Evolutionary conservation across 2,797 vertebrate species (phyloP), one percentile per base, ranked within the genome.

Genomic region (Nyctibius grandis): DNA sequence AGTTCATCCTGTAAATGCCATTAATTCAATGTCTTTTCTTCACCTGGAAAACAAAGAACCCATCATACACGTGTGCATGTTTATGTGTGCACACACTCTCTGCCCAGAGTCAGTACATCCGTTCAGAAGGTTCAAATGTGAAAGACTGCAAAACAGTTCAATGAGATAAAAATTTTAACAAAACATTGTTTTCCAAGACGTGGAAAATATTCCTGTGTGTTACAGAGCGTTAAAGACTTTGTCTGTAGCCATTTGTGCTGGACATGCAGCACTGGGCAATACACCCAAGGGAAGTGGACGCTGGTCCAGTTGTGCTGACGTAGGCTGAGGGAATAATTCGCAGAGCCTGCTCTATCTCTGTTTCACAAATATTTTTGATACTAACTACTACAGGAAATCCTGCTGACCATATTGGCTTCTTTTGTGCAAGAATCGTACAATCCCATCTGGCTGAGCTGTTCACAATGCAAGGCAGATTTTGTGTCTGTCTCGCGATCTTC

Each of bases 201-300:
- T 22, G 23, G 15, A 50, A 54, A 79, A 29, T 12, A 38, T 13
- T 36, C 5, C 17, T 47, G 2, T 0, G 0, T 12, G 5, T 73
- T 64, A 34, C 2, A 36, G 15, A 63, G 11, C 2, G 4, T 6
- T 12, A 15, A 45, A 61, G 4, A 3, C 25, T 85, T 73, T n/a
- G 6, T 34, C 16, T 63, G 31, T 31, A 50, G 34, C 14, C 12
- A 7, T 18, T 61, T 44, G 12, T 47, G 11, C 8, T 38, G 65
- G 11, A 14, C 16, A 1, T 3, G 23, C 4, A 38, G 4, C n/a
- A 25, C 10, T 15, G 25, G 18, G 25, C 20, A 17, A 17, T 5
- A 10, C 3, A 80, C 25, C 1, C 9, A 21, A 59, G 12, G 31
- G 17, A 67, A 50, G 31, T 5, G 50, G 42, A 13, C 1, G 0